Evolutionary conservation across 2,888 invertebrate species (phyloP).

Genomic region (Ditylenchus weischeri): DNA sequence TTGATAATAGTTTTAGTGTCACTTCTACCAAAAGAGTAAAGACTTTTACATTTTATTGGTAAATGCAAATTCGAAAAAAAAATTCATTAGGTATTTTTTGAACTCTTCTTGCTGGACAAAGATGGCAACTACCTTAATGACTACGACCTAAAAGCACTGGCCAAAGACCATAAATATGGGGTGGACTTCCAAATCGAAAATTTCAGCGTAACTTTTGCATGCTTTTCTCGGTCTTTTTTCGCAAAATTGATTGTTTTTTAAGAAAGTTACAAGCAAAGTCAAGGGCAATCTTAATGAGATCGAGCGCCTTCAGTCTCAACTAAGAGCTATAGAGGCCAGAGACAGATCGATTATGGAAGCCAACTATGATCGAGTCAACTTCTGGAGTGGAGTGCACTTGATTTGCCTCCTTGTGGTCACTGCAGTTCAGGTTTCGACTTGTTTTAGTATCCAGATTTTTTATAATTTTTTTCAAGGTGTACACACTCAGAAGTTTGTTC

Average conservation of each 20-base stretch:
- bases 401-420: slow-evolving; percentile 67
- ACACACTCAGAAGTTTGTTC: slow-evolving; percentile 76
- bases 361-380: slow-evolving; percentile 76
- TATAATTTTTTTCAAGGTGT: slow-evolving; percentile 61
- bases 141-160: slow-evolving; percentile 23
- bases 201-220: slow-evolving; percentile 26
- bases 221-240: not conserved
- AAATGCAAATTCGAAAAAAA: not conserved
- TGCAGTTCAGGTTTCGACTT: slow-evolving; percentile 26
- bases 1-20: slow-evolving; percentile 77
- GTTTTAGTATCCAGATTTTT: not conserved
- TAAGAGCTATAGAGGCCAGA: slow-evolving; percentile 72
- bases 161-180: slow-evolving; percentile 2
- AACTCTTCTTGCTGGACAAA: slow-evolving; percentile 40
- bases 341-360: slow-evolving; percentile 67
- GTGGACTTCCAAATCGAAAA: slow-evolving; percentile 17
- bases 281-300: slow-evolving; percentile 67
- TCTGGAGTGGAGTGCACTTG: slow-evolving; percentile 74
- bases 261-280: slow-evolving; percentile 46
- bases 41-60: not conserved
- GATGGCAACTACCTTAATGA: slow-evolving; percentile 38
- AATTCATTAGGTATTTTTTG: slow-evolving; percentile 37
- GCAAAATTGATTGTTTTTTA: not conserved
- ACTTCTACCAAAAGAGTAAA: slow-evolving; percentile 72
- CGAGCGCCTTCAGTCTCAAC: slow-evolving; percentile 57